Conservation (phyloP, 2,113 vertebrate genomes). For the Semnornis frantzii region DNA sequence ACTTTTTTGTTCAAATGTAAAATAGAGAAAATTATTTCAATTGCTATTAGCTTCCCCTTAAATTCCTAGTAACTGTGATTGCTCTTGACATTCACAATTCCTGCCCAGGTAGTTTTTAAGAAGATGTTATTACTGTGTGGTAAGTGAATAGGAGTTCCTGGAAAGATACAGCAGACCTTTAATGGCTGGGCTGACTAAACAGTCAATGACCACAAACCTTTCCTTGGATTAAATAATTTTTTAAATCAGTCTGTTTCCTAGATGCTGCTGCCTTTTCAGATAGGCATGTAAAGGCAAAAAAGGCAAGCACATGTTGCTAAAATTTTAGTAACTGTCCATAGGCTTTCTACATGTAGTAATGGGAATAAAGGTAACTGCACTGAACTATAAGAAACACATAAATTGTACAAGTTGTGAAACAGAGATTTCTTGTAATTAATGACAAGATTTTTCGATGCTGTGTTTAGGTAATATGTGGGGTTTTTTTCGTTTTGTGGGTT, state of each 20-base stretch:
- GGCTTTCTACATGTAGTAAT: background rate
- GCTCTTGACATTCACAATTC: background rate
- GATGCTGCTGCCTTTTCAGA: background rate
- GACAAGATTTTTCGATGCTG: background rate
- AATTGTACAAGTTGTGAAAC: background rate
- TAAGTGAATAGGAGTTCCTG: background rate
- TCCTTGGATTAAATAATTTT: background rate
- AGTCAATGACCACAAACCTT: background rate
- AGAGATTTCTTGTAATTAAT: background rate
- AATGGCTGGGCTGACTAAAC: background rate
- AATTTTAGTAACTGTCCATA: background rate
- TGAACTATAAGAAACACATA: background rate
- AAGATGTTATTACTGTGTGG: background rate
- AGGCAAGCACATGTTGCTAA: accelerated
- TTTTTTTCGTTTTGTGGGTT: no score
- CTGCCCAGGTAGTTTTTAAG: background rate
- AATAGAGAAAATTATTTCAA: background rate
- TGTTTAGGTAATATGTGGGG: background rate
- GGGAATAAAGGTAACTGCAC: background rate
- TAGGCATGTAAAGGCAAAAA: background rate
- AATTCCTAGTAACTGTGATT: background rate
- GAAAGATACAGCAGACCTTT: background rate
- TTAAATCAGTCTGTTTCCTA: background rate
- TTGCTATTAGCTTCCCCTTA: background rate
- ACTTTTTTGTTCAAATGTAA: background rate